phyloP scores from a whole-genome alignment of 2,797 vertebrate species.

The Eutrigla gurnardus region DNA sequence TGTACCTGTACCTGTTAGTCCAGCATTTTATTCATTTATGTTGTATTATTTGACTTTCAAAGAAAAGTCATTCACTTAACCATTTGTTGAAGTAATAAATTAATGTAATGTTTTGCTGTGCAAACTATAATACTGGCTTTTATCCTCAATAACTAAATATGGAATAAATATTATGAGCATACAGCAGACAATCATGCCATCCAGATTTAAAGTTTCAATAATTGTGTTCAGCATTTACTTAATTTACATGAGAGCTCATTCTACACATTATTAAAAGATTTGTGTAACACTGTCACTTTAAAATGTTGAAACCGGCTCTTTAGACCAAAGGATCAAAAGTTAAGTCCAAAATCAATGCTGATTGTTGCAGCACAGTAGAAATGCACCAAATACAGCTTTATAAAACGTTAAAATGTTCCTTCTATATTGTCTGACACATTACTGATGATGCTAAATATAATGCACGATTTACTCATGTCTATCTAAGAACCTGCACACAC shows the following conservation, averaged over 20 bases:
- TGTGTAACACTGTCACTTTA: not conserved
- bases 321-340: not conserved
- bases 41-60: not conserved
- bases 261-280: not conserved
- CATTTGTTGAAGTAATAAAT: slow-evolving; percentile 27
- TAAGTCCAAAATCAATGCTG: slow-evolving; percentile 6
- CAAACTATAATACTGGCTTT: slow-evolving; percentile 2
- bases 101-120: slow-evolving; percentile 34
- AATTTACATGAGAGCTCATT: not conserved
- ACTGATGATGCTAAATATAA: not conserved
- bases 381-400: not conserved
- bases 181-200: slow-evolving; percentile 26
- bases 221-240: slow-evolving; percentile 7
- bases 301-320: not conserved
- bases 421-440: not conserved
- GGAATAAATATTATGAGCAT: slow-evolving; percentile 35
- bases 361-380: not conserved
- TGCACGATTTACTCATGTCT: no score
- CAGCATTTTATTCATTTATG: no score
- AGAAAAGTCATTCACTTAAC: slow-evolving; percentile 1
- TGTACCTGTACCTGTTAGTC: no score
- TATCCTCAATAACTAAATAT: not conserved
- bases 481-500: not conserved
- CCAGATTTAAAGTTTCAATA: slow-evolving; percentile 14
- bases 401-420: not conserved